Percentiles rank a stretch among this genome's conserved stretches.
Conservation (phyloP, 1,140 invertebrate species). For the Geopemphigus sp. region DNA sequence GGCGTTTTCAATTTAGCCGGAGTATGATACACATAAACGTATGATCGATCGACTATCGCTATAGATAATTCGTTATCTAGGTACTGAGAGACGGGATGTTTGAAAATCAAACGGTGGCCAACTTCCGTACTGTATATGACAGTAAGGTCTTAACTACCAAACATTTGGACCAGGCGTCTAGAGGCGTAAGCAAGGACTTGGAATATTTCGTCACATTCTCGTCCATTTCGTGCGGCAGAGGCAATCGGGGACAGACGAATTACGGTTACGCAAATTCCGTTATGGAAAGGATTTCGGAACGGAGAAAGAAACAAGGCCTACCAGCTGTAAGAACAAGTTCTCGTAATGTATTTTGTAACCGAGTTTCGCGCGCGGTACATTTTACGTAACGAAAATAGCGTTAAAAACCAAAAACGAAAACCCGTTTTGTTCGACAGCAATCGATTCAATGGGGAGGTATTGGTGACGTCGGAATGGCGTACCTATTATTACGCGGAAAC, state of each 20-base stretch:
- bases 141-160: conserved; percentile 47
- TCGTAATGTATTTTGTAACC: background rate
- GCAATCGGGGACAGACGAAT: conserved; percentile 53
- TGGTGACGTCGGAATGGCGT: conserved; percentile 50
- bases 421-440: background rate
- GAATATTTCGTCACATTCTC: conserved; percentile 54
- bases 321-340: conserved; percentile 47
- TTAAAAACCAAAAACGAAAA: too few species aligned
- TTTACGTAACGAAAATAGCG: background rate
- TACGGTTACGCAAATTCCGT: conserved; percentile 53
- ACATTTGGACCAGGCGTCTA: conserved; percentile 20
- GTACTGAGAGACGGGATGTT: conserved; percentile 47
- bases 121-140: conserved; percentile 36
- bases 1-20: conserved; percentile 49
- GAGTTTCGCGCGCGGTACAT: too few species aligned
- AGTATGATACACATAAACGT: background rate
- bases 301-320: conserved; percentile 48
- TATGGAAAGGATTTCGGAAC: conserved; percentile 54
- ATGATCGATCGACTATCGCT: background rate
- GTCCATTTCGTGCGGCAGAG: conserved; percentile 51
- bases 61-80: background rate
- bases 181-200: conserved; percentile 50
- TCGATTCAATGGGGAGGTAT: conserved; percentile 51
- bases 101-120: conserved; percentile 41
- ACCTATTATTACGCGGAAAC: conserved; percentile 17